Evolutionary conservation across 2,113 vertebrate genomes (phyloP).

Genomic region (Ranitomeya imitator): DNA sequence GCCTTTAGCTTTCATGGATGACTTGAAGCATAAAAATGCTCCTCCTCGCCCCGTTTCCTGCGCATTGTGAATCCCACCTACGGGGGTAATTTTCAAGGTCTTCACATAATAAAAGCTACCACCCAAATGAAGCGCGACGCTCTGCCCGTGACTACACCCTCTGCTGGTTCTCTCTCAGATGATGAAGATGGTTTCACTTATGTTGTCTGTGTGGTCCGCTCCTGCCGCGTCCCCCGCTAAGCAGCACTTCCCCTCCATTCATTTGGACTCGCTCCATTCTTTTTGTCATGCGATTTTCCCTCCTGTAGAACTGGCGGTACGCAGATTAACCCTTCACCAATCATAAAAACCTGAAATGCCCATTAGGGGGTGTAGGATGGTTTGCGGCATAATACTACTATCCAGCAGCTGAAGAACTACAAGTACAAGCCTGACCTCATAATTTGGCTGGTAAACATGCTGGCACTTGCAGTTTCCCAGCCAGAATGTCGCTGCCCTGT

Average conservation of each 20-base stretch:
- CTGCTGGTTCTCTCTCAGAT: constrained; percentile 59
- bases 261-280: constrained; percentile 66
- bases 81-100: constrained; percentile 34
- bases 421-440: not conserved
- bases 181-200: constrained; percentile 70
- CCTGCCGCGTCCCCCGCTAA: constrained; percentile 63
- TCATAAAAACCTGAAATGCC: not conserved
- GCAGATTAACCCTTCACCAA: constrained; percentile 31
- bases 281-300: constrained; percentile 61
- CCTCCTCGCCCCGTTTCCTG: constrained; percentile 44
- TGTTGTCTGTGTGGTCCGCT: constrained; percentile 64
- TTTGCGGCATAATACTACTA: no score
- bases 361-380: not conserved
- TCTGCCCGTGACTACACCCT: constrained; percentile 52
- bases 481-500: not conserved
- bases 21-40: not conserved
- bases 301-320: constrained; percentile 30
- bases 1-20: constrained; percentile 34
- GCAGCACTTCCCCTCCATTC: constrained; percentile 68
- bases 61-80: constrained; percentile 55
- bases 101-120: constrained; percentile 54
- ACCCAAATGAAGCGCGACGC: constrained; percentile 51
- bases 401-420: not conserved
- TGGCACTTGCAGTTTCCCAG: not conserved
- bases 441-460: not conserved